A percentile compares a stretch with the other conserved stretches of the same genome.
Conservation (phyloP, 2,113 vertebrate genomes). For the Mirza zaza region DNA sequence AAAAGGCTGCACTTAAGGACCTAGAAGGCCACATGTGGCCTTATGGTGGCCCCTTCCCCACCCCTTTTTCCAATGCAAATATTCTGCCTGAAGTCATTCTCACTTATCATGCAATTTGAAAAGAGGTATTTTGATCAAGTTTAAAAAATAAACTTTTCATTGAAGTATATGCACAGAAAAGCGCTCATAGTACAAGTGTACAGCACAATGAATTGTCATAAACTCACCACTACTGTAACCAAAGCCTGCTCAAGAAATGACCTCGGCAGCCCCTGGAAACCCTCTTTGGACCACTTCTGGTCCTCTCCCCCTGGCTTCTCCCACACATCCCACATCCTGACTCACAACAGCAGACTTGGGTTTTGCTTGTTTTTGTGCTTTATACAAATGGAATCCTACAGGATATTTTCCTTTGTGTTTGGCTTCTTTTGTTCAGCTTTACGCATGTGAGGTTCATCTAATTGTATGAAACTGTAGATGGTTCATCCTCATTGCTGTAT, state of each 20-base stretch:
- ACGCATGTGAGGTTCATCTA: not conserved
- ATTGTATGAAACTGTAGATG: not conserved
- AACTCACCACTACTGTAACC: not conserved
- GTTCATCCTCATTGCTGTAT: fast-evolving
- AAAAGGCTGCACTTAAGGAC: too few relatives aligned
- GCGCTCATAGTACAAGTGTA: not conserved
- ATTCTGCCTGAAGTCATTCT: not conserved
- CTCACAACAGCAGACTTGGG: not conserved
- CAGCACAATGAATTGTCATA: not conserved
- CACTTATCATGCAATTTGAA: not conserved
- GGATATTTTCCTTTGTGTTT: not conserved
- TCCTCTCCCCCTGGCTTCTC: not conserved
- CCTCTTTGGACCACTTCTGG: fast-evolving
- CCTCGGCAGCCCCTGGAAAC: not conserved
- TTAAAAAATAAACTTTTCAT: not conserved
- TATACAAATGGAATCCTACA: not conserved
- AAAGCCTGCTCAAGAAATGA: not conserved
- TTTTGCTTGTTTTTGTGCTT: not conserved
- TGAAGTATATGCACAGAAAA: not conserved
- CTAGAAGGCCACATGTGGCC: too few relatives aligned
- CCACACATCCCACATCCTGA: not conserved
- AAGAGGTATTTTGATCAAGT: not conserved
- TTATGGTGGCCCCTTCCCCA: too few relatives aligned
- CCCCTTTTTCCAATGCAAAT: not conserved
- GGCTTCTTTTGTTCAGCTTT: not conserved